phyloP scores from a whole-genome alignment of 2,113 vertebrate species.

The Xenopus tropicalis region DNA sequence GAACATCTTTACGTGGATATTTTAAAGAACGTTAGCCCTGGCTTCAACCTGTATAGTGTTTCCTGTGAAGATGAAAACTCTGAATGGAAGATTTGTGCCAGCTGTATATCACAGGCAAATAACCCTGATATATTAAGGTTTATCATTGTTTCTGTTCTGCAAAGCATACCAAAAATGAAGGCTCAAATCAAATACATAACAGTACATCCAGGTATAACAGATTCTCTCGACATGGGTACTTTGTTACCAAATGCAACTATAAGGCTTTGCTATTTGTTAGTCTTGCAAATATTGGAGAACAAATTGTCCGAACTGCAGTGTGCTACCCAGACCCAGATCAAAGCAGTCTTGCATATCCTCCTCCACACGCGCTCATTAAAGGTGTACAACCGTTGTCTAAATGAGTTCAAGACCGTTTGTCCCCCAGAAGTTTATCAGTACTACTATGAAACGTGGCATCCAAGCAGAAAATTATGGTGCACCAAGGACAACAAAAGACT shows the following conservation, averaged over 20 bases:
- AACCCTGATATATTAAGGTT: slow-evolving; percentile 55
- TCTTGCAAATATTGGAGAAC: slow-evolving; percentile 54
- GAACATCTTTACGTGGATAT: slow-evolving; percentile 56
- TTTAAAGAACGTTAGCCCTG: slow-evolving; percentile 49
- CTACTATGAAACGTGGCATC: slow-evolving; percentile 57
- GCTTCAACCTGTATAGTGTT: slow-evolving; percentile 52
- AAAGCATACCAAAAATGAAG: slow-evolving; percentile 56
- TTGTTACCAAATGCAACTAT: slow-evolving; percentile 51
- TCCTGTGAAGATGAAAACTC: slow-evolving; percentile 53
- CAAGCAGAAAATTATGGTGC: slow-evolving; percentile 56
- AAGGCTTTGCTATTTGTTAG: slow-evolving; percentile 54
- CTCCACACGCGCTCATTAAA: slow-evolving; percentile 42
- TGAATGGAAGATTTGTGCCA: slow-evolving; percentile 51
- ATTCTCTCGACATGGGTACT: slow-evolving; percentile 50
- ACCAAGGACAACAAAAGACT: slow-evolving; percentile 30
- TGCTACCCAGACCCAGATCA: slow-evolving; percentile 48
- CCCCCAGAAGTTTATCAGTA: slow-evolving; percentile 53
- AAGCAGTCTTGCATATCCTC: slow-evolving; percentile 53
- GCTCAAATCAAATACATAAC: slow-evolving; percentile 56
- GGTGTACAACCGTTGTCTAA: slow-evolving; percentile 48
- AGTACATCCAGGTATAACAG: slow-evolving; percentile 45
- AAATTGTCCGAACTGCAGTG: slow-evolving; percentile 50
- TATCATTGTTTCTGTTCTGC: slow-evolving; percentile 54
- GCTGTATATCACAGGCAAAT: slow-evolving; percentile 52
- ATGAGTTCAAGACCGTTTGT: slow-evolving; percentile 50